A percentile compares a stretch with the other conserved stretches of the same genome.
These are phyloP conservation scores for Campopleginae sp. DNA, from an alignment of 2,888 invertebrate genomes.

Conservation along the genomic window DNA sequence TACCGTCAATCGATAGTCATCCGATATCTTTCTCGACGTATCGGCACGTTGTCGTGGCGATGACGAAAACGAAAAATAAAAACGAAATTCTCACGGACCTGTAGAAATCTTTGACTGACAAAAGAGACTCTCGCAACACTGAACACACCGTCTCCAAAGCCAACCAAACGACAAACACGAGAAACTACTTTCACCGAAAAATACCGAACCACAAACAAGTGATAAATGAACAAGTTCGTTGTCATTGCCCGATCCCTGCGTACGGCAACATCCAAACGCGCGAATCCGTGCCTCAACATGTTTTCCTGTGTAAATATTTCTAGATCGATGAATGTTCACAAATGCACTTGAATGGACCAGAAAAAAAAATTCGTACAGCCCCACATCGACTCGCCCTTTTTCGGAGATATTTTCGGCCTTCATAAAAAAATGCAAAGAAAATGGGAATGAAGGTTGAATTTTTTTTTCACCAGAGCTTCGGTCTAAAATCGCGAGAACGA, in stretches of 20 bases:
- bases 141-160: conserved; percentile 1
- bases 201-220: conserved; percentile 33
- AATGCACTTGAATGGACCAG: not conserved
- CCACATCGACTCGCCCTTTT: too few species aligned
- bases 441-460: too few species aligned
- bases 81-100: conserved; percentile 45
- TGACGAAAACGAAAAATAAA: not conserved
- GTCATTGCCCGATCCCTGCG: not conserved
- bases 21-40: conserved; percentile 7
- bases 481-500: too few species aligned
- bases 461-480: too few species aligned
- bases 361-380: too few species aligned
- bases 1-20: conserved; percentile 55
- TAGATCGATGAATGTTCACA: not conserved
- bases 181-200: conserved; percentile 59
- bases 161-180: conserved; percentile 34
- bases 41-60: not conserved
- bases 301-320: not conserved
- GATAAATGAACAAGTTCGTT: conserved; percentile 1
- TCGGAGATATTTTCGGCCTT: too few species aligned
- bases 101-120: conserved; percentile 51
- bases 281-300: not conserved
- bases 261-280: not conserved
- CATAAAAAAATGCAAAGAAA: too few species aligned
- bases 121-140: conserved; percentile 27